Evolutionary conservation across 2,888 invertebrate genomes (phyloP).

Genomic region (Lepidochitona cinerea): DNA sequence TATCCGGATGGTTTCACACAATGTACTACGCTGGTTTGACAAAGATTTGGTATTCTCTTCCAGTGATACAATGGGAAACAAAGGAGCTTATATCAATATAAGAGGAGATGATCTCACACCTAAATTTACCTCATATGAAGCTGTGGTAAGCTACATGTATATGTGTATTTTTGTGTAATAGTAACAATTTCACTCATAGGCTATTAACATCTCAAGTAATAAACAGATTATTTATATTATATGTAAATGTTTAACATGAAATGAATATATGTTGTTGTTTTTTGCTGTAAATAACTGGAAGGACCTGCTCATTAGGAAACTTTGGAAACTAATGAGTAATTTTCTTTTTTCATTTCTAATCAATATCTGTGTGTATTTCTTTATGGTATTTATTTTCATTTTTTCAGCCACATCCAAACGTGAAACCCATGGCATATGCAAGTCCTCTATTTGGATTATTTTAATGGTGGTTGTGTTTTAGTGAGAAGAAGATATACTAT

Average conservation of each 20-base stretch:
- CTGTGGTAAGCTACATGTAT: slow-evolving; percentile 84
- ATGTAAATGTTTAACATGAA: background rate
- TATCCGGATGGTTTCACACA: no score
- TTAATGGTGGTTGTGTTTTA: no score
- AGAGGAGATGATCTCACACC: slow-evolving; percentile 90
- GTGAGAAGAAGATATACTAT: no score
- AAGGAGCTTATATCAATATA: slow-evolving; percentile 97
- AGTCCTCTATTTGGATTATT: slow-evolving; percentile 72
- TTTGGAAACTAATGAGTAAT: no score
- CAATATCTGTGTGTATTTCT: no score
- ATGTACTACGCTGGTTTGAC: no score
- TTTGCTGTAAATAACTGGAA: no score
- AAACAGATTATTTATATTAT: no score
- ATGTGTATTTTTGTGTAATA: background rate
- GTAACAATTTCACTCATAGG: background rate
- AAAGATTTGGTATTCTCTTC: slow-evolving; percentile 58
- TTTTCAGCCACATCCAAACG: slow-evolving; percentile 94
- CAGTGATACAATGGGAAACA: slow-evolving; percentile 99
- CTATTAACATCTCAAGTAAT: no score
- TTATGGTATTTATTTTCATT: slow-evolving; percentile 62
- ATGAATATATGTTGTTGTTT: no score
- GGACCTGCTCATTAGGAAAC: no score
- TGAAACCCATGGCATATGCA: slow-evolving; percentile 98
- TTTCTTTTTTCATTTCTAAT: no score
- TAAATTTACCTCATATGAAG: slow-evolving; percentile 91